Evolutionary conservation across 2,888 invertebrate genomes (phyloP).

Genomic region (Phasia obesa): DNA sequence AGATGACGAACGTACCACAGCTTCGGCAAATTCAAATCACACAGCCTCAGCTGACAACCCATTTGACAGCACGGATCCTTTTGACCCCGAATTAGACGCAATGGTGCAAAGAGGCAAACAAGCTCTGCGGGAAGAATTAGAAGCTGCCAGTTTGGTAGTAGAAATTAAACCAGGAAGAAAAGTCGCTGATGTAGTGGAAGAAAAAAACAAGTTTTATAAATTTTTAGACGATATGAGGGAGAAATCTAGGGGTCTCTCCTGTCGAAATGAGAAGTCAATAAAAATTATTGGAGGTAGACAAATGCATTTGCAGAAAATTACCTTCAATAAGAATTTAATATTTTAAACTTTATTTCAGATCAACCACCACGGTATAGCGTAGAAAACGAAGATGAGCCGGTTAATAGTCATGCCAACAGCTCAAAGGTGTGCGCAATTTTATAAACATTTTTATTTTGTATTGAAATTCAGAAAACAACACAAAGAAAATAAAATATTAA

Average conservation of each 20-base stretch:
- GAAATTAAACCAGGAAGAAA: conserved; percentile 60
- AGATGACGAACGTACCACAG: conserved; percentile 81
- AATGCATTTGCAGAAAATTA: background rate
- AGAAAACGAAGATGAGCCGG: conserved; percentile 73
- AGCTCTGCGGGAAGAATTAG: conserved; percentile 74
- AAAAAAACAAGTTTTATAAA: conserved; percentile 77
- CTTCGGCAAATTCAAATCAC: conserved; percentile 80
- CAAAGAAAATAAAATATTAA: conserved; percentile 29
- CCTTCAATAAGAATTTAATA: background rate
- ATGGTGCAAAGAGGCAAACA: conserved; percentile 75
- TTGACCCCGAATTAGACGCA: conserved; percentile 75
- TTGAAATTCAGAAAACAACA: background rate
- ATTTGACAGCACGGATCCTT: conserved; percentile 71
- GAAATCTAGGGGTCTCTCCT: conserved; percentile 76
- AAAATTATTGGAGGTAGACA: conserved; percentile 77
- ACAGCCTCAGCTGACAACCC: conserved; percentile 75
- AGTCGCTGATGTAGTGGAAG: conserved; percentile 71
- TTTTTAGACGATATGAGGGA: conserved; percentile 78
- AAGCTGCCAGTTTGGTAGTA: conserved; percentile 73
- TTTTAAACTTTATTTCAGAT: conserved; percentile 74
- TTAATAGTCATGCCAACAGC: conserved; percentile 73
- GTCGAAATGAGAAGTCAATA: conserved; percentile 78
- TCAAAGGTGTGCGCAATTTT: conserved; percentile 82
- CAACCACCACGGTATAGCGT: conserved; percentile 77
- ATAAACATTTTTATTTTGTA: conserved; percentile 72